These are phyloP conservation scores for Promerops cafer DNA, from an alignment of 2,113 vertebrate genomes.

Conservation along the genomic window DNA sequence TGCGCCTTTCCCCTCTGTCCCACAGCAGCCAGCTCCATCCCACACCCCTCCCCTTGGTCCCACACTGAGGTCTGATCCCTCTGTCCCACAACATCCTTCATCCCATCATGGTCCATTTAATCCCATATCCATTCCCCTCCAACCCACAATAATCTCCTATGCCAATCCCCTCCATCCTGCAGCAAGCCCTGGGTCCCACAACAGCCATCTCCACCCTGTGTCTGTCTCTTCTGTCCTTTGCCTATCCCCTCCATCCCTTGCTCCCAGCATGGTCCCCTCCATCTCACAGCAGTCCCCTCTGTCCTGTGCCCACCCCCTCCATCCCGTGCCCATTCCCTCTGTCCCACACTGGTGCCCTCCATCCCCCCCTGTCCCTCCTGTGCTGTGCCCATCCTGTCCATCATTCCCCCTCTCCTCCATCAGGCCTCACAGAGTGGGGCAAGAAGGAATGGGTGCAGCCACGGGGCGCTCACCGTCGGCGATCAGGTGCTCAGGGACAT, in stretches of 20 bases:
- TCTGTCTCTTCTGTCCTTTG: neutral
- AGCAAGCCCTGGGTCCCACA: neutral
- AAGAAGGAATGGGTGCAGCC: neutral
- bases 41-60: neutral
- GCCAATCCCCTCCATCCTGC: neutral
- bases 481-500: constrained; percentile 95
- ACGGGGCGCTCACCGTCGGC: constrained; percentile 81
- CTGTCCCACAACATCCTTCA: neutral
- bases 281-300: neutral
- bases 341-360: neutral
- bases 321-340: neutral
- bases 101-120: neutral
- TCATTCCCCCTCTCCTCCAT: neutral
- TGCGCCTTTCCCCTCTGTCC: neutral
- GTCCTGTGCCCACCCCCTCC: neutral
- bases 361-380: neutral
- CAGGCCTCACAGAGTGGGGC: neutral
- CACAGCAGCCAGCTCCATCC: neutral
- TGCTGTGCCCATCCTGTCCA: neutral
- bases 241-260: neutral
- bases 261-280: neutral
- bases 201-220: neutral
- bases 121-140: neutral
- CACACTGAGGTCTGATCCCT: neutral
- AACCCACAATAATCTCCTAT: neutral